These are phyloP conservation scores for Aphodius granarius DNA, from an alignment of 2,888 invertebrate genomes.

Conservation along the genomic window DNA sequence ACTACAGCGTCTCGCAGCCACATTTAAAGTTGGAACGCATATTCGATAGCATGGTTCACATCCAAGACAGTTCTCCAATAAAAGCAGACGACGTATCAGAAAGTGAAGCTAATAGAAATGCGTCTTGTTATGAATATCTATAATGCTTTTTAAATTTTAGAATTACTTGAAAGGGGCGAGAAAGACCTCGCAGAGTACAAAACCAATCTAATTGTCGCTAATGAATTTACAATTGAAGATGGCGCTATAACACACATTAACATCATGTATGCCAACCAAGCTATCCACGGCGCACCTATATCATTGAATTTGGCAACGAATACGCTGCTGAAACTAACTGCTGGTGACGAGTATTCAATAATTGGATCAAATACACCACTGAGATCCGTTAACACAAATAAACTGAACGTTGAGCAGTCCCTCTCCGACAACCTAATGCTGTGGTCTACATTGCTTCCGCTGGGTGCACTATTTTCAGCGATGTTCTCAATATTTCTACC, in stretches of 20 bases:
- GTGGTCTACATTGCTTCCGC: slow-evolving; percentile 49
- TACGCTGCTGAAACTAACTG: slow-evolving; percentile 49
- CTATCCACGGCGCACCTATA: slow-evolving; percentile 58
- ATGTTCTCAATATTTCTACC: slow-evolving; percentile 57
- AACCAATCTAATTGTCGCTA: slow-evolving; percentile 54
- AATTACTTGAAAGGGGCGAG: slow-evolving; percentile 49
- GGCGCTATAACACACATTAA: slow-evolving; percentile 26
- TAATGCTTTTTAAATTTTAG: slow-evolving; percentile 37
- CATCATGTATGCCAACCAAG: slow-evolving; percentile 54
- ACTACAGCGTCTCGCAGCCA: slow-evolving; percentile 10
- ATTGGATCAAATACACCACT: slow-evolving; percentile 47
- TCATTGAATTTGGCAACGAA: slow-evolving; percentile 58
- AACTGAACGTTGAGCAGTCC: slow-evolving; percentile 35
- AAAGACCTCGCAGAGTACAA: slow-evolving; percentile 54
- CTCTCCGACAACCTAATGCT: slow-evolving; percentile 41
- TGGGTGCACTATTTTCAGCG: slow-evolving; percentile 37
- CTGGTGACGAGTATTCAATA: slow-evolving; percentile 47
- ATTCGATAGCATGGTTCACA: background rate
- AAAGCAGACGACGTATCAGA: slow-evolving; percentile 23
- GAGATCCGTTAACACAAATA: slow-evolving; percentile 30
- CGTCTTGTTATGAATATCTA: background rate
- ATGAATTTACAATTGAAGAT: slow-evolving; percentile 50
- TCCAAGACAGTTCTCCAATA: background rate
- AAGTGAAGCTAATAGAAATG: slow-evolving; percentile 15
- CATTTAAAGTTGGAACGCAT: background rate